Conservation (phyloP, 2,797 vertebrate genomes). For the Myotis vivesi region DNA sequence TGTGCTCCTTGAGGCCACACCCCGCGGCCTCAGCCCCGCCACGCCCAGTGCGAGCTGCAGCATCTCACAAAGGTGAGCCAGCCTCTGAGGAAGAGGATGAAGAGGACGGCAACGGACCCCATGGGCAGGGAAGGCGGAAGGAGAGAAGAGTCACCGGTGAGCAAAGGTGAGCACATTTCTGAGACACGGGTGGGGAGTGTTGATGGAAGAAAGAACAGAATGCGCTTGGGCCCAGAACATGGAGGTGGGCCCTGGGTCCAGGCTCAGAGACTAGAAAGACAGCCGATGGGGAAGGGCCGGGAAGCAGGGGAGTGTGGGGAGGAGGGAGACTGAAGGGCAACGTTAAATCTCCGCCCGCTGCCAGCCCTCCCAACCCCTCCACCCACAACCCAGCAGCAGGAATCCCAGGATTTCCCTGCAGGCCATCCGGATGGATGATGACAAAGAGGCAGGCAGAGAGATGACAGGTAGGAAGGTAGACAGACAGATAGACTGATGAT, state of each 20-base stretch:
- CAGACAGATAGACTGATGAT: not conserved
- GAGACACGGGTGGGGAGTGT: not conserved
- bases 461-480: not conserved
- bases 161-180: not conserved
- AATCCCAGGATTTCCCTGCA: not conserved
- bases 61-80: fast-evolving
- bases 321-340: not conserved
- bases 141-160: not conserved
- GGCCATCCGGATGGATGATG: not conserved
- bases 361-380: not conserved
- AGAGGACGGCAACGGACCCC: no score
- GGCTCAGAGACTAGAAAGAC: not conserved
- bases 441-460: not conserved
- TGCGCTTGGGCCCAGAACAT: not conserved
- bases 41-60: not conserved
- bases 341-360: not conserved
- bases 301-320: not conserved
- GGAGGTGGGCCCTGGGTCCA: not conserved
- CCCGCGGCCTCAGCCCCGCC: not conserved
- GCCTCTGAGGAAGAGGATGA: not conserved
- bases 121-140: fast-evolving
- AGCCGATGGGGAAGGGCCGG: not conserved
- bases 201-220: not conserved
- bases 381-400: not conserved
- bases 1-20: not conserved